These are phyloP conservation scores for Bombus fervidus DNA, from an alignment of 1,140 invertebrate genomes.

Conservation along the genomic window DNA sequence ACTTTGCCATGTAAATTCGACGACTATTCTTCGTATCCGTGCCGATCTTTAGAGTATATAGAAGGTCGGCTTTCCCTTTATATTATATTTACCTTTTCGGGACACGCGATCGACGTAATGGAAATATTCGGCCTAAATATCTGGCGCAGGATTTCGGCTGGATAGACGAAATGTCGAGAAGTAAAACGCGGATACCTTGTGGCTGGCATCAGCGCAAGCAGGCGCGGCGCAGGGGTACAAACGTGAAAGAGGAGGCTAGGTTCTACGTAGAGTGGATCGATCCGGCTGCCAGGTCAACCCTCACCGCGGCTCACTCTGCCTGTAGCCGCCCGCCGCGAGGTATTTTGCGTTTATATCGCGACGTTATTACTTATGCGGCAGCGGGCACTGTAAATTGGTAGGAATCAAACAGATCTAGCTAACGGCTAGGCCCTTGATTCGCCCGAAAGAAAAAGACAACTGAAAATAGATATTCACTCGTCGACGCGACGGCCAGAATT, in stretches of 20 bases:
- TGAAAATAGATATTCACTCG: neutral
- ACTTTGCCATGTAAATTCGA: neutral
- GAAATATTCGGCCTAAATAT: slow-evolving; percentile 62
- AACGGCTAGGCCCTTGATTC: neutral
- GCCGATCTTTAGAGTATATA: neutral
- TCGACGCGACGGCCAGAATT: neutral
- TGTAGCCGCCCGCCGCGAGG: slow-evolving; percentile 50
- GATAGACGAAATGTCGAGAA: slow-evolving; percentile 60
- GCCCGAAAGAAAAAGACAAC: neutral
- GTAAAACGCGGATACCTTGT: slow-evolving; percentile 55
- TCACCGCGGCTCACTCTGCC: slow-evolving; percentile 63
- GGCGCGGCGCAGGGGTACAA: slow-evolving; percentile 64
- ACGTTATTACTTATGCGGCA: slow-evolving; percentile 65
- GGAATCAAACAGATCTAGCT: slow-evolving; percentile 5
- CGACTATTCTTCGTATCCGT: neutral
- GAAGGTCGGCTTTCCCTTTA: neutral
- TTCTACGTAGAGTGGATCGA: slow-evolving; percentile 68
- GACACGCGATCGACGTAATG: slow-evolving; percentile 40
- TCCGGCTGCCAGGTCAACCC: slow-evolving; percentile 73
- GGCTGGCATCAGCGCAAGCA: slow-evolving; percentile 69
- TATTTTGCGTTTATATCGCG: slow-evolving; percentile 66
- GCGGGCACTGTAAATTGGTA: slow-evolving; percentile 42
- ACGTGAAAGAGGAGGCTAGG: slow-evolving; percentile 70
- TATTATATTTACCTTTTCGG: neutral
- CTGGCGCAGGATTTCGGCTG: slow-evolving; percentile 47